Conservation (phyloP, 2,888 invertebrate species). For the Pinctada fucata region DNA sequence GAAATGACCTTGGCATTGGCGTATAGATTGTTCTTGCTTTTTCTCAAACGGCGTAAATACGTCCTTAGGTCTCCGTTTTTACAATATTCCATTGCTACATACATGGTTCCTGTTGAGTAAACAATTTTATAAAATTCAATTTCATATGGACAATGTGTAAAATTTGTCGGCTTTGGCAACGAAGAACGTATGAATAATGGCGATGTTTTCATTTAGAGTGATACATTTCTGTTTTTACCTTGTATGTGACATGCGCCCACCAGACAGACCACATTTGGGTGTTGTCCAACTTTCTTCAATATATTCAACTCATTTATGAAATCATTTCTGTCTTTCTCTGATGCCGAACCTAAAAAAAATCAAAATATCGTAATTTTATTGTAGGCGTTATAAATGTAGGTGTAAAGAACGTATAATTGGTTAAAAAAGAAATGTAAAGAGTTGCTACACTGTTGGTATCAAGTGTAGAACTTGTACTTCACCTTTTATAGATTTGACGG, state of each 20-base stretch:
- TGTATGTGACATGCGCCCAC: slow-evolving; percentile 69
- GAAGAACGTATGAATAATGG: no score
- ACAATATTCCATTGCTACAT: slow-evolving; percentile 71
- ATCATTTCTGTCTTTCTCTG: slow-evolving; percentile 69
- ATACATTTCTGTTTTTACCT: slow-evolving; percentile 49
- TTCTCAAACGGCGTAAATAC: slow-evolving; percentile 64
- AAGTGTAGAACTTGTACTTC: not conserved
- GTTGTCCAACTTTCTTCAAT: slow-evolving; percentile 67
- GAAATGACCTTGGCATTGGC: slow-evolving; percentile 53
- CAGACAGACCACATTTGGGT: slow-evolving; percentile 69
- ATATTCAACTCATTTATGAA: slow-evolving; percentile 71
- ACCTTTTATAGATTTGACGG: slow-evolving; percentile 71
- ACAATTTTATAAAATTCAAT: not conserved
- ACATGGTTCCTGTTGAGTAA: slow-evolving; percentile 59
- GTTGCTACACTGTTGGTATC: no score
- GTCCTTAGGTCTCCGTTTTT: slow-evolving; percentile 67
- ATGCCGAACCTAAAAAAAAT: slow-evolving; percentile 61
- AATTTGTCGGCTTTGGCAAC: no score
- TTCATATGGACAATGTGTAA: no score
- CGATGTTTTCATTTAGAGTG: not conserved
- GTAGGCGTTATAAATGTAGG: not conserved
- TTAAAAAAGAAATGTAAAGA: no score
- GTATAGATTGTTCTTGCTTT: slow-evolving; percentile 62
- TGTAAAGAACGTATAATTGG: not conserved
- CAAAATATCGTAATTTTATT: no score